Percentiles rank a stretch among this genome's conserved stretches.
phyloP scores from a whole-genome alignment of 2,113 vertebrate genomes.

The Colossoma macropomum region DNA sequence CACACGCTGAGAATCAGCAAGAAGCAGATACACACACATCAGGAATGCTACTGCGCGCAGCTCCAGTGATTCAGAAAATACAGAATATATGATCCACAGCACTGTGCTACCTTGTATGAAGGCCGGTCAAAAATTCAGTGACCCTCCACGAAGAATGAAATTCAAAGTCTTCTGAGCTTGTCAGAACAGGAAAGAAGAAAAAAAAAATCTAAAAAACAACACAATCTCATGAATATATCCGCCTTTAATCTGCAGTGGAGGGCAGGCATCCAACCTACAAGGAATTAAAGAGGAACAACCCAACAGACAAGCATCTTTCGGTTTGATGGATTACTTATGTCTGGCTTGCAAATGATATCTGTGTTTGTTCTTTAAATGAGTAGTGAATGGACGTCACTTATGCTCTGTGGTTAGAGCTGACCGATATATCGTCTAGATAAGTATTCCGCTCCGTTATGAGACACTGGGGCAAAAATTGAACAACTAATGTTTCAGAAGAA shows the following conservation, averaged over 20 bases:
- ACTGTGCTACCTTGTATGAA: slow-evolving; percentile 22
- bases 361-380: background rate
- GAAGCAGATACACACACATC: slow-evolving; percentile 44
- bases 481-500: no score
- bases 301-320: background rate
- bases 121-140: slow-evolving; percentile 37
- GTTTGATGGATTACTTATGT: background rate
- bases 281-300: slow-evolving; percentile 6
- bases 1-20: background rate
- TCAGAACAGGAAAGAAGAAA: slow-evolving; percentile 25
- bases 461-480: no score
- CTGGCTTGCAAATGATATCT: background rate
- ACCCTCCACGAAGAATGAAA: slow-evolving; percentile 13
- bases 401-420: background rate
- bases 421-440: background rate
- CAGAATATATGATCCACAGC: slow-evolving; percentile 37
- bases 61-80: slow-evolving; percentile 48
- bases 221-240: slow-evolving; percentile 16
- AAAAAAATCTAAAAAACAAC: slow-evolving; percentile 22
- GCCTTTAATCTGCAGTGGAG: background rate
- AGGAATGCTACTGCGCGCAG: slow-evolving; percentile 31
- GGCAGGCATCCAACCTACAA: background rate
- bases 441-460: no score
- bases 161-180: slow-evolving; percentile 11
- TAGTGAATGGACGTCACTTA: background rate